Evolutionary conservation across 2,888 invertebrate genomes (phyloP).

Genomic region (Andricus quercusramuli): DNA sequence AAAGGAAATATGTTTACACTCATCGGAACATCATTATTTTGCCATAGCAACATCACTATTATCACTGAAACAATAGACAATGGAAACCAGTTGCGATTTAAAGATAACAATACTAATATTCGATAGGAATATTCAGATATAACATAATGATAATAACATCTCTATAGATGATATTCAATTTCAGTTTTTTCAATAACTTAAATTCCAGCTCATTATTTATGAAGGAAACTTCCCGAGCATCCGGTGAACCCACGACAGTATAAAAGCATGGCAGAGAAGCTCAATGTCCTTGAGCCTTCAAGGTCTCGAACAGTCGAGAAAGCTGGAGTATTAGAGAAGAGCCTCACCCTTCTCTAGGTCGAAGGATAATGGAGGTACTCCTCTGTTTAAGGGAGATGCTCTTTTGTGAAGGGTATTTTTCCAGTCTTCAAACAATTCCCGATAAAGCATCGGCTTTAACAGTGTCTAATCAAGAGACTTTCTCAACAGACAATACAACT

Average conservation of each 20-base stretch:
- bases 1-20: neutral
- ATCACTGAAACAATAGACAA: neutral
- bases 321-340: conserved; percentile 12
- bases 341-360: conserved; percentile 13
- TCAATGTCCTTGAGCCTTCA: conserved; percentile 25
- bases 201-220: neutral
- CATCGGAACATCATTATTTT: neutral
- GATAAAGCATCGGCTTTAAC: conserved; percentile 26
- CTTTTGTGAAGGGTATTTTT: conserved; percentile 16
- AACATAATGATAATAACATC: neutral
- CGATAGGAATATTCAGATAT: neutral
- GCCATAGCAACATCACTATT: neutral
- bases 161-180: neutral
- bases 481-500: conserved; percentile 24
- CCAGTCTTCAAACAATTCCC: conserved; percentile 24
- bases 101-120: neutral
- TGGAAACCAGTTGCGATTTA: neutral
- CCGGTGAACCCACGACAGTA: neutral
- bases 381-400: neutral
- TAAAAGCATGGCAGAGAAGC: neutral
- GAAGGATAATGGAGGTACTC: conserved; percentile 12
- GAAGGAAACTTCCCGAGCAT: neutral
- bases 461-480: conserved; percentile 34
- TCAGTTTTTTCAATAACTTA: neutral
- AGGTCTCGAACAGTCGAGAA: conserved; percentile 13